Conservation (phyloP, 2,797 vertebrate species). For the Steatocranus sp. region DNA sequence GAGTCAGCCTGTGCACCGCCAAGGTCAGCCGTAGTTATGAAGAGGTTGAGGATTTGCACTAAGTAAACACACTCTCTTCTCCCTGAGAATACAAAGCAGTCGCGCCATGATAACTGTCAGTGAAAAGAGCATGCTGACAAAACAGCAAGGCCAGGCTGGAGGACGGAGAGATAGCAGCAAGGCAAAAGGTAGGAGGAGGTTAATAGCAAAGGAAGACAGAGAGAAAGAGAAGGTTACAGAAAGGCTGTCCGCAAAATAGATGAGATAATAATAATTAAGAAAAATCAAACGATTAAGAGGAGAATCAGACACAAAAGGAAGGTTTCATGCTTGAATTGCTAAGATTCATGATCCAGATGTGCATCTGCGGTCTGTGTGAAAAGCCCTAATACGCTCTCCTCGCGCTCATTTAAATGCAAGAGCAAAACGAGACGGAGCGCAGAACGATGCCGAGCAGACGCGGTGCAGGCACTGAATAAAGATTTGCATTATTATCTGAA, state of each 20-base stretch:
- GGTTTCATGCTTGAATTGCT: background rate
- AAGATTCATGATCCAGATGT: background rate
- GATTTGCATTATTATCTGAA: slow-evolving; percentile 2
- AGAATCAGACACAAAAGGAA: background rate
- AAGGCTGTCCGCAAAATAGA: background rate
- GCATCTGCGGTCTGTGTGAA: background rate
- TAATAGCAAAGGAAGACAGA: slow-evolving; percentile 28
- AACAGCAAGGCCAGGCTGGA: slow-evolving; percentile 38
- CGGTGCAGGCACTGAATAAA: background rate
- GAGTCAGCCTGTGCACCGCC: slow-evolving; percentile 31
- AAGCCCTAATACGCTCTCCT: background rate
- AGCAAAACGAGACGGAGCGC: background rate
- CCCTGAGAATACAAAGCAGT: slow-evolving; percentile 66
- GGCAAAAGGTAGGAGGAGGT: slow-evolving; percentile 23
- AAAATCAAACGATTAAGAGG: background rate
- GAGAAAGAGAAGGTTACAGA: background rate
- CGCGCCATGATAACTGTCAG: slow-evolving; percentile 20
- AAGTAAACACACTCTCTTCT: slow-evolving; percentile 60
- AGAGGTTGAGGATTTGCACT: slow-evolving; percentile 57
- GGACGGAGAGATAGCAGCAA: background rate
- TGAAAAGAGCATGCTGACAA: slow-evolving; percentile 47
- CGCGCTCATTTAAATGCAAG: background rate
- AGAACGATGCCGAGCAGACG: background rate
- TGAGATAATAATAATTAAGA: background rate
- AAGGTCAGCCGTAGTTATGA: slow-evolving; percentile 65